Conservation (phyloP, 2,888 invertebrate genomes). For the Hypselothyrea guttata region DNA sequence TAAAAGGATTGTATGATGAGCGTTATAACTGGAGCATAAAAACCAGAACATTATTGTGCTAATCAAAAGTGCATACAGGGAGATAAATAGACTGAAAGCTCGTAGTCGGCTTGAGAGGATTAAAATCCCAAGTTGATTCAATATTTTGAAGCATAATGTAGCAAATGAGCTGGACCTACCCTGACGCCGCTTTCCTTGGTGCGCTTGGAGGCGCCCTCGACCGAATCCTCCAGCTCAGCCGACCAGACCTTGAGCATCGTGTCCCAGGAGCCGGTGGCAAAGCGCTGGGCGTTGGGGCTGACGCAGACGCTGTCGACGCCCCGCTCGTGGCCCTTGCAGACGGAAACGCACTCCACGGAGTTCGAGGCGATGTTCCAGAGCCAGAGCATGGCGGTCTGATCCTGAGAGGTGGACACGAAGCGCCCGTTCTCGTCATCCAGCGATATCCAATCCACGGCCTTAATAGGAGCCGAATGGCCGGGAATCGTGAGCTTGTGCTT, state of each 20-base stretch:
- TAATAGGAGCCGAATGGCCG: constrained; percentile 93
- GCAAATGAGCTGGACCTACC: constrained; percentile 79
- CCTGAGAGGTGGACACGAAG: constrained; percentile 94
- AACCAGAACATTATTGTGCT: no score
- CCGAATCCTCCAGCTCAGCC: constrained; percentile 85
- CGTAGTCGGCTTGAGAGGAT: no score
- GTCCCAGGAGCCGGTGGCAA: constrained; percentile 97
- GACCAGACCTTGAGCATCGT: constrained; percentile 96
- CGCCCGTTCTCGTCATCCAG: constrained; percentile 85
- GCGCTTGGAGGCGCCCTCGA: constrained; percentile 86
- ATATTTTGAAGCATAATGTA: no score
- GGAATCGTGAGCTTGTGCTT: constrained; percentile 92
- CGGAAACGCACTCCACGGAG: constrained; percentile 89
- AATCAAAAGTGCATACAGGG: no score
- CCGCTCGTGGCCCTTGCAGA: constrained; percentile 95
- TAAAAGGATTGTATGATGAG: no score
- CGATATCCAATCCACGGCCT: constrained; percentile 93
- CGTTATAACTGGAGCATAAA: no score
- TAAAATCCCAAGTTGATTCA: no score
- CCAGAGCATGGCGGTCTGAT: constrained; percentile 95
- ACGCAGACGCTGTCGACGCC: constrained; percentile 94
- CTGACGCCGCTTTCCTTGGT: constrained; percentile 82
- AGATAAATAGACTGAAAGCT: no score
- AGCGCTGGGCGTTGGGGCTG: constrained; percentile 85
- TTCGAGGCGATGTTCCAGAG: constrained; percentile 90